Evolutionary conservation across 2,797 vertebrate species (phyloP), one percentile per base, ranked within the genome.

Genomic region (Hippocampus kuda): DNA sequence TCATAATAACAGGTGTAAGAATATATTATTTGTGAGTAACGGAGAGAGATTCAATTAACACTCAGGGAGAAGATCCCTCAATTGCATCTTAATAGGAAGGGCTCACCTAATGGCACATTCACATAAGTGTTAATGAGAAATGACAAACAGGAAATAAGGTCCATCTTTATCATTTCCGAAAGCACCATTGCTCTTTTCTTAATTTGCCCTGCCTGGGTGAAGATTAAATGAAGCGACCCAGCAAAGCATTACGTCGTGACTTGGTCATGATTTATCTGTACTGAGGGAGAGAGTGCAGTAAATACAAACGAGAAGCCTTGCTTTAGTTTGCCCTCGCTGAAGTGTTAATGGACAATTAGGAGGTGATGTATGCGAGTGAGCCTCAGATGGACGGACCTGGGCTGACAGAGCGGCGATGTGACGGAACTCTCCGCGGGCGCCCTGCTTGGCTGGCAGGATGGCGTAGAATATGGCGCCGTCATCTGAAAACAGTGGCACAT

Each of bases 401-500:
- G 86, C 84, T 8, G 90, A 87, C 10, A 93, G 84, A 61, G 87
- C 85, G 53, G 91, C 91, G 1, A 93, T 77, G 78, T 94, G 93
- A 70, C 83, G 86, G 77, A 92, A 93, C 79, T 93, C 92, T 69
- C 92, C 92, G 3, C 89, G 89, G 57, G 91, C 90, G 4, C 92
- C 92, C 75, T 93, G 93, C 65, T 93, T 93, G 24, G 90, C 91
- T 3, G 91, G 90, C 66, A 93, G 84, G 12, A 91, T 83, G 2
- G 91, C 82, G 70, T 93, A 94, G 83, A 93, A 91, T 63, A 87
- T 70, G 0, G 89, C 85, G 42, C 88, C 76, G 22, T 93, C 91
- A 11, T 80, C 75, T 4, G 90, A 86, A 77, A 94, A 92, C 80
- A 93, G 60, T 0, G 91, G 91, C 65, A 77, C 75, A 22, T 91